These are phyloP conservation scores for Gasteruption jaculator DNA, from an alignment of 2,888 invertebrate genomes.

Conservation along the genomic window DNA sequence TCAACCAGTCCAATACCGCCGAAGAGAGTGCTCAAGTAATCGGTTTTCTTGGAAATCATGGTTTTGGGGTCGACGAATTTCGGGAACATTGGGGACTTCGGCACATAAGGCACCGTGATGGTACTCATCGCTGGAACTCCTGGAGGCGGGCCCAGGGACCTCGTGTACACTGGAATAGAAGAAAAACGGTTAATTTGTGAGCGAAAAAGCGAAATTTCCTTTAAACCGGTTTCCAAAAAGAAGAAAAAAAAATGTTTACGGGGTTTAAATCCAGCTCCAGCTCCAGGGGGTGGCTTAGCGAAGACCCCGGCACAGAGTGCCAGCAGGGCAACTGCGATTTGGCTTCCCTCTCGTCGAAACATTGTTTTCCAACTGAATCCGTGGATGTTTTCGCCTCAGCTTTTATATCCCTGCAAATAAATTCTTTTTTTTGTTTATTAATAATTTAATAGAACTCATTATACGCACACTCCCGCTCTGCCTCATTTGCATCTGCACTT, in stretches of 20 bases:
- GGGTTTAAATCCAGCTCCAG: no score
- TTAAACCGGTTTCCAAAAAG: no score
- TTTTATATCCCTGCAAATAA: constrained; percentile 30
- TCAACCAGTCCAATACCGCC: constrained; percentile 31
- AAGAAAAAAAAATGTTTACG: neutral
- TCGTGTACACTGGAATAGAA: constrained; percentile 27
- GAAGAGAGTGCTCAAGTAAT: constrained; percentile 34
- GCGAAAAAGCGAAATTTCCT: neutral
- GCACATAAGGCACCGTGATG: constrained; percentile 36
- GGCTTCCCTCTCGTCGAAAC: constrained; percentile 27
- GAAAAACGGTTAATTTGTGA: constrained; percentile 2
- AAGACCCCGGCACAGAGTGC: no score
- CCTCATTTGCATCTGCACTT: constrained; percentile 33
- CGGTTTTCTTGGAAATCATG: constrained; percentile 41
- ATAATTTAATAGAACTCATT: no score
- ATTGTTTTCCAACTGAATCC: constrained; percentile 27
- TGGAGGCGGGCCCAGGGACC: constrained; percentile 35
- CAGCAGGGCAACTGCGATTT: constrained; percentile 24
- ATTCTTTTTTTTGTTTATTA: neutral
- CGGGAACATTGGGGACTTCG: constrained; percentile 40
- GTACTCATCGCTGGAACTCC: constrained; percentile 27
- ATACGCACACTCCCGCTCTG: no score
- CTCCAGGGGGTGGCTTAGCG: neutral
- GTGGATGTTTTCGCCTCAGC: constrained; percentile 5
- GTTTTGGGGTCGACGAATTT: constrained; percentile 42